Base-by-base conservation (phyloP, 1,140 invertebrate species). In the Triops cancriformis region DNA sequence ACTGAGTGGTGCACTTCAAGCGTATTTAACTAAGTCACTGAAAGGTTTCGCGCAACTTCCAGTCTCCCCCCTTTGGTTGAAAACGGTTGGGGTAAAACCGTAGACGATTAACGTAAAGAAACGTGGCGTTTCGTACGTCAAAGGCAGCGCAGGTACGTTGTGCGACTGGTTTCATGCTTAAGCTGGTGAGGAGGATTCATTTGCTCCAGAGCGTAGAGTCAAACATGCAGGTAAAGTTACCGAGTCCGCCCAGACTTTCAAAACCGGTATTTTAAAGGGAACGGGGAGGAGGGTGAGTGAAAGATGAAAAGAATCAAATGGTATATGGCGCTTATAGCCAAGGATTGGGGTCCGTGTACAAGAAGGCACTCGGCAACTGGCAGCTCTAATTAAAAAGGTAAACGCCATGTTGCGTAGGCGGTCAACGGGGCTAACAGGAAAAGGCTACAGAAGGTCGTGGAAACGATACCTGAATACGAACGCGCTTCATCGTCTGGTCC, bases 111-210 rank as follows among this genome's bases (percentile, higher is more conserved):
- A 23, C 14, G 51, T 64, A 64, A 64, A 64, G 51, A 18, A 64
- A n/a, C 10, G n/a, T 7, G 51, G 23, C 10, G 51, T 64, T 23
- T 18, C 5, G 51, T 6, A 64, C 51, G 51, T 64, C 51, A 7
- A n/a, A 6, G 51, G 51, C 51, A 64, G 14, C 23, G 51, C 23
- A 64, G 51, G 14, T 64, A 64, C 14, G 51, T n/a, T 64, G 51
- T n/a, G 51, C 51, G 51, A 64, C 51, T 64, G 51, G 51, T 64
- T 64, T 64, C 51, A 14, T 64, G 51, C 18, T 64, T 64, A 64
- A 23, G 51, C 23, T 64, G 51, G 51, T 64, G 51, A 37, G 31
- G 51, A 64, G 51, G 51, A 64, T 64, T 18, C 51, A n/a, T 64
- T 64, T 64, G n/a, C 51, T 64, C 14, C 18, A 64, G 51, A 6